These are phyloP conservation scores for Eueremaeus valkanovi DNA, from an alignment of 2,888 invertebrate species.

Conservation along the genomic window DNA sequence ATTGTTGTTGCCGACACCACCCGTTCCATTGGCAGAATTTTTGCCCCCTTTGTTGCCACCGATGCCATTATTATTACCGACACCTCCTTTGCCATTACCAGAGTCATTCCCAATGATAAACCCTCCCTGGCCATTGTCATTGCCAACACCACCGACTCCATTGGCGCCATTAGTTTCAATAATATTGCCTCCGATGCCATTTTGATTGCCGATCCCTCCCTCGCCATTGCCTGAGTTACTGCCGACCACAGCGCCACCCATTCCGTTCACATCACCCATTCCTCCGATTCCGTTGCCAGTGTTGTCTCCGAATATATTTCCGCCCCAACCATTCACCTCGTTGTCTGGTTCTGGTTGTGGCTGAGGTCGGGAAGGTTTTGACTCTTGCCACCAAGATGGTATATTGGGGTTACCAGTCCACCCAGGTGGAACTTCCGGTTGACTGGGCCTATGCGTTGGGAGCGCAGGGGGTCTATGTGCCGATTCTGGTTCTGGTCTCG, in stretches of 20 bases:
- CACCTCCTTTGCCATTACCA: background rate
- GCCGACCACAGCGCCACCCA: background rate
- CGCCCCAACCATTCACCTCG: background rate
- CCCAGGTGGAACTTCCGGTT: background rate
- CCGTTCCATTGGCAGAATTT: constrained; percentile 3
- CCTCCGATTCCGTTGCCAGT: background rate
- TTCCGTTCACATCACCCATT: background rate
- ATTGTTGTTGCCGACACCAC: constrained; percentile 1
- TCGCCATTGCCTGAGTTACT: background rate
- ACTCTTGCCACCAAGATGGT: background rate
- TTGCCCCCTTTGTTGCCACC: constrained; percentile 8
- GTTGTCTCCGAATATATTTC: background rate
- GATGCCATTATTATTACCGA: background rate
- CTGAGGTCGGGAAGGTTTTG: background rate
- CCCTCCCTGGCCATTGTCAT: background rate
- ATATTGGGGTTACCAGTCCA: background rate
- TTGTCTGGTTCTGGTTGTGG: background rate
- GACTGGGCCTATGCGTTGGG: constrained; percentile 46
- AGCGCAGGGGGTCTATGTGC: too few relatives aligned
- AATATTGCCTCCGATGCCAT: constrained; percentile 1
- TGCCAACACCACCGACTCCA: background rate
- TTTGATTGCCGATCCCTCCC: background rate
- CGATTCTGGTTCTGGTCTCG: constrained; percentile 51
- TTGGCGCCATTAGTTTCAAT: background rate
- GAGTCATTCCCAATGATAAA: background rate